Evolutionary conservation across 1,140 invertebrate species (phyloP), one percentile per base, ranked within the genome.

Genomic region (Eurosta solidaginis): DNA sequence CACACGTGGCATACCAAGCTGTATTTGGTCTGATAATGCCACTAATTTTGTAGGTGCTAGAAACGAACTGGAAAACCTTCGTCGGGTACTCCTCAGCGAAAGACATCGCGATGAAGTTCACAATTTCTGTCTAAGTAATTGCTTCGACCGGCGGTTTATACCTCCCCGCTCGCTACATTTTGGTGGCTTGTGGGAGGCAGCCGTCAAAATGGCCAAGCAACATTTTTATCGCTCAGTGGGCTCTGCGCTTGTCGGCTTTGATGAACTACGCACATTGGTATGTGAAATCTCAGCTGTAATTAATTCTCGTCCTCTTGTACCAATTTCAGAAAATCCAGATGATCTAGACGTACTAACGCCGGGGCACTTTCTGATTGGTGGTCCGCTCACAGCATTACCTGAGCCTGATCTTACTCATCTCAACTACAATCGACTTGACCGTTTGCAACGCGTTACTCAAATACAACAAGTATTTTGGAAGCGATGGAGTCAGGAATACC

Each of bases 101-200:
- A 4, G n/a, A 12, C 36, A 47, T 17, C 12, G 47, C 3, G 33
- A 29, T 5, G 20, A n/a, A 25, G 45, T 79, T 29, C 17, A 40
- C 3, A 17, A 74, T 14, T n/a, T n/a, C 63, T 73, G 79, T 25
- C 33, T 78, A 2, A 27, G 49, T n/a, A 54, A 82, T 42, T 33
- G 52, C 25, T 85, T 85, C 10, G 77, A 79, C 29, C 87, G 79
- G 78, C 77, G 81, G 3, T 85, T 82, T 75, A 81, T 81, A 12
- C 81, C 83, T 17, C 81, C 81, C 12, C 42, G 78, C 49, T 76
- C 79, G 6, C 84, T 85, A n/a, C 81, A 87, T 78, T 80, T 83
- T 36, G 84, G 83, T 12, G 85, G 83, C 3, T 36, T 42, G n/a
- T n/a, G n/a, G n/a, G n/a, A n/a, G n/a, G n/a, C n/a, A n/a, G n/a